phyloP scores from a whole-genome alignment of 2,797 vertebrate genomes.

The Sebastes ruberrimus region DNA sequence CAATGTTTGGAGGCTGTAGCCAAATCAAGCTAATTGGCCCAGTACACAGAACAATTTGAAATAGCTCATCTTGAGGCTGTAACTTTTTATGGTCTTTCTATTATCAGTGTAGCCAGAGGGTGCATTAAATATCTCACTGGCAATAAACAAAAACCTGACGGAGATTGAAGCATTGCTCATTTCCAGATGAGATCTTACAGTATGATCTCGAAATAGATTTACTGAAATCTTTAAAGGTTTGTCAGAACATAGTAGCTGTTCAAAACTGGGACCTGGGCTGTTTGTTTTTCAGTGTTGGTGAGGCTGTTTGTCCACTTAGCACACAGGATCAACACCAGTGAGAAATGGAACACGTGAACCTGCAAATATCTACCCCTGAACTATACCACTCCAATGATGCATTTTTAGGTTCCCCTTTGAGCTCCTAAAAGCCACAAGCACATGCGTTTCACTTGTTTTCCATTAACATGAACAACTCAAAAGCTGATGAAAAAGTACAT shows the following conservation, averaged over 20 bases:
- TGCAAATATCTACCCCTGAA: slow-evolving; percentile 47
- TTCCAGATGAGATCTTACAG: slow-evolving; percentile 9
- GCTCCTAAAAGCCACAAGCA: slow-evolving; percentile 49
- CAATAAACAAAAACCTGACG: slow-evolving; percentile 35
- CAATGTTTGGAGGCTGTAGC: slow-evolving; percentile 28
- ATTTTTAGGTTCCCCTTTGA: slow-evolving; percentile 49
- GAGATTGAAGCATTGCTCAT: slow-evolving; percentile 24
- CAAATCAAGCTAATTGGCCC: slow-evolving; percentile 69
- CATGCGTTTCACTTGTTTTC: slow-evolving; percentile 48
- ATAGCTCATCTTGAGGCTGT: slow-evolving; percentile 55
- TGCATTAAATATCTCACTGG: slow-evolving; percentile 43
- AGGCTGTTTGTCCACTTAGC: background rate
- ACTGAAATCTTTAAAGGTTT: slow-evolving; percentile 7
- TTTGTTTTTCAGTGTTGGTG: background rate
- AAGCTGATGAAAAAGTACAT: background rate
- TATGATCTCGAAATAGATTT: slow-evolving; percentile 21
- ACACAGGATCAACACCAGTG: background rate
- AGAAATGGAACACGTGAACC: slow-evolving; percentile 23
- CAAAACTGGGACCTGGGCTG: background rate
- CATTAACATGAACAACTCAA: slow-evolving; percentile 40
- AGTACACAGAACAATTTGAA: slow-evolving; percentile 56
- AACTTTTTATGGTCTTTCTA: slow-evolving; percentile 56
- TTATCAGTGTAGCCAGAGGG: slow-evolving; percentile 49
- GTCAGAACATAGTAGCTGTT: background rate
- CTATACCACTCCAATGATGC: slow-evolving; percentile 24